Evolutionary conservation across 2,888 invertebrate genomes (phyloP).

Genomic region (Ennomos fuscantarius): DNA sequence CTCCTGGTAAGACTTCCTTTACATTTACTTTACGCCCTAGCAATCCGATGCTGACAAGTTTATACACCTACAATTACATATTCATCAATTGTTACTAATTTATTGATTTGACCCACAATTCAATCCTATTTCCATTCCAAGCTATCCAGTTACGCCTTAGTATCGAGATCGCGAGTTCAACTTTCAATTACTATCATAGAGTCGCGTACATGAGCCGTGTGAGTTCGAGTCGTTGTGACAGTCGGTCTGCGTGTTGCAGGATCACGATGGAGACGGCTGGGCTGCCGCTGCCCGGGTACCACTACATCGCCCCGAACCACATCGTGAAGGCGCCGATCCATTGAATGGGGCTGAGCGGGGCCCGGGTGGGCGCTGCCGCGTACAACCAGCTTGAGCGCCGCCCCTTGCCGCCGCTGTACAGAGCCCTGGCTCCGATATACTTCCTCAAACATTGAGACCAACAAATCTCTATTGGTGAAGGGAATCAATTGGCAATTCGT

Average conservation of each 20-base stretch:
- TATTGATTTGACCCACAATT: constrained; percentile 37
- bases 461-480: constrained; percentile 56
- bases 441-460: constrained; percentile 71
- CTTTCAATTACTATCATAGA: constrained; percentile 2
- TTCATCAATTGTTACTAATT: constrained; percentile 29
- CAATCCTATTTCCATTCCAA: constrained; percentile 57
- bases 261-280: constrained; percentile 98
- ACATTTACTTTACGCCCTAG: constrained; percentile 77
- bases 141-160: constrained; percentile 42
- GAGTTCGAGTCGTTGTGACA: constrained; percentile 4
- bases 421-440: constrained; percentile 74
- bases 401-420: constrained; percentile 63
- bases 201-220: not conserved
- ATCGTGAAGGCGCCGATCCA: constrained; percentile 97
- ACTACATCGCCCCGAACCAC: constrained; percentile 96
- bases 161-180: constrained; percentile 14
- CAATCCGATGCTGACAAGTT: constrained; percentile 37
- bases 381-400: constrained; percentile 55
- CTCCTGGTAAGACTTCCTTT: constrained; percentile 83
- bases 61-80: constrained; percentile 11
- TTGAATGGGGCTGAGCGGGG: constrained; percentile 85
- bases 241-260: constrained; percentile 85
- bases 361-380: constrained; percentile 56
- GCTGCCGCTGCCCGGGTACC: constrained; percentile 95
- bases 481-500: constrained; percentile 68